A percentile compares a stretch with the other conserved stretches of the same genome.
Evolutionary conservation across 1,140 invertebrate genomes (phyloP).

Genomic region (Drosophila burlai): DNA sequence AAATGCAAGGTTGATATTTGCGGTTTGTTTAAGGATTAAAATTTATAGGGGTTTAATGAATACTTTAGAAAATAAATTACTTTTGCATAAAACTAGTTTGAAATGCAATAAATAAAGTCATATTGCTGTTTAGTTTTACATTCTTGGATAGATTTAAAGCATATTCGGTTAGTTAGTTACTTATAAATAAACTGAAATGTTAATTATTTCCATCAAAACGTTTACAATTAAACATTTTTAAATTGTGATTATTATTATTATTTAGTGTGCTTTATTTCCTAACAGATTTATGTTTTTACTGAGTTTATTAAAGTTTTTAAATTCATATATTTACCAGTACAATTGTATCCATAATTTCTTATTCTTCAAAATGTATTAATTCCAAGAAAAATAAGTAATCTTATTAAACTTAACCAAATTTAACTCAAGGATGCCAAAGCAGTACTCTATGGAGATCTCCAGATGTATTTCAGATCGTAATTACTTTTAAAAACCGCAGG

Average conservation of each 20-base stretch:
- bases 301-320: no score
- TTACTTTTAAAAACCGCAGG: neutral
- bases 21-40: no score
- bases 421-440: neutral
- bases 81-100: neutral
- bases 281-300: no score
- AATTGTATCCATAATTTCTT: no score
- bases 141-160: neutral
- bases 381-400: no score
- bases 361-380: no score
- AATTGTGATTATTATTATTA: no score
- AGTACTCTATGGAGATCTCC: neutral
- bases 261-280: no score
- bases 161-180: neutral
- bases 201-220: neutral
- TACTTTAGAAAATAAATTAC: neutral
- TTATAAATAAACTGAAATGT: neutral
- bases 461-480: rapidly evolving
- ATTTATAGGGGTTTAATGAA: neutral
- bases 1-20: neutral
- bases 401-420: neutral
- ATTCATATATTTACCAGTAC: no score
- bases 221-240: no score
- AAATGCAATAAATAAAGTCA: no score
- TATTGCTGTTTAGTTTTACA: neutral